These are phyloP conservation scores for Trichonephila clavata DNA, from an alignment of 1,140 invertebrate species.

Conservation along the genomic window DNA sequence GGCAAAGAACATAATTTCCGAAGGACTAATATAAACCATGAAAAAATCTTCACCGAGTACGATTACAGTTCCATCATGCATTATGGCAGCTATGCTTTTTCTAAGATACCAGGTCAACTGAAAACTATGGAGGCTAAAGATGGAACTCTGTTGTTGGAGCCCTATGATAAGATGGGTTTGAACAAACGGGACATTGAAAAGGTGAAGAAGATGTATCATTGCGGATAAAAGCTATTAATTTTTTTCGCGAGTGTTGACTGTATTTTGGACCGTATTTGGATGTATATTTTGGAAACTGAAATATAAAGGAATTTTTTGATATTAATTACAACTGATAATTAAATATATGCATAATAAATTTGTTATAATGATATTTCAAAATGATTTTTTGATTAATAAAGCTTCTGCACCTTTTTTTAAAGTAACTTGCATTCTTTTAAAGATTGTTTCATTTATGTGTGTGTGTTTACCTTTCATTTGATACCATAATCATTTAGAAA, in stretches of 20 bases:
- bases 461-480: no score
- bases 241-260: neutral
- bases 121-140: conserved; percentile 44
- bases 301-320: no score
- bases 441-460: no score
- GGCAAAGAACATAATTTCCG: neutral
- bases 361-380: no score
- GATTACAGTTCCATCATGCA: conserved; percentile 57
- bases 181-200: neutral
- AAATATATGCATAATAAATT: no score
- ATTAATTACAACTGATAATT: no score
- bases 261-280: no score
- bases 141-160: neutral
- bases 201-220: conserved; percentile 19
- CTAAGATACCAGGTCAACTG: neutral
- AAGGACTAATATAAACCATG: neutral
- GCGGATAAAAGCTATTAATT: neutral
- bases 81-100: conserved; percentile 36
- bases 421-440: no score
- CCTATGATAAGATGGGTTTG: conserved; percentile 30
- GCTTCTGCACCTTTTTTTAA: no score
- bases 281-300: no score
- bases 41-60: neutral
- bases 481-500: no score
- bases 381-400: no score